A percentile compares a stretch with the other conserved stretches of the same genome.
phyloP scores from a whole-genome alignment of 2,888 invertebrate species.

The Cheiracanthium punctorium region DNA sequence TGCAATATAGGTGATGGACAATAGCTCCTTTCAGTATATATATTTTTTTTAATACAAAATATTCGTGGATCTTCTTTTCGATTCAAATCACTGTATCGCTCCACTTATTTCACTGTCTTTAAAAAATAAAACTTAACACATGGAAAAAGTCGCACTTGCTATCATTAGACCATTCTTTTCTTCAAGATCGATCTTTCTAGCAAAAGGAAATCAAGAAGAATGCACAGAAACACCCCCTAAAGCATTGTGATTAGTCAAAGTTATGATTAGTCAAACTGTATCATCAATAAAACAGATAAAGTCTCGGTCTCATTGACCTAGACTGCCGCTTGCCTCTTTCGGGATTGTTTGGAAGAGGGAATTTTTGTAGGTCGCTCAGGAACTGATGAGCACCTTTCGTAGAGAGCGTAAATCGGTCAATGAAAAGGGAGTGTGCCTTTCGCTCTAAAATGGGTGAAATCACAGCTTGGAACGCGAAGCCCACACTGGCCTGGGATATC shows the following conservation, averaged over 20 bases:
- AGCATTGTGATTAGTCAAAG: too few species aligned
- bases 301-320: not conserved
- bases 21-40: too few species aligned
- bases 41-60: too few species aligned
- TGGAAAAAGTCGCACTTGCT: not conserved
- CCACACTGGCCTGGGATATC: not conserved
- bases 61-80: too few species aligned
- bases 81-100: not conserved
- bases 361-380: not conserved
- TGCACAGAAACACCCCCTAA: not conserved
- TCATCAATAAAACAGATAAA: not conserved
- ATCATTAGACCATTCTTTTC: not conserved
- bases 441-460: not conserved
- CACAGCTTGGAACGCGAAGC: not conserved
- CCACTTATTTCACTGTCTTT: not conserved
- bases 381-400: not conserved
- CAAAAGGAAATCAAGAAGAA: not conserved
- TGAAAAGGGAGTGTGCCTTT: not conserved
- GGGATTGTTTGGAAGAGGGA: not conserved
- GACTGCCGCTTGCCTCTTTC: not conserved
- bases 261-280: not conserved
- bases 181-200: not conserved
- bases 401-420: not conserved
- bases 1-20: too few species aligned
- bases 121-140: not conserved